Evolutionary conservation across 2,888 invertebrate genomes (phyloP).

Genomic region (Erebia palarica): DNA sequence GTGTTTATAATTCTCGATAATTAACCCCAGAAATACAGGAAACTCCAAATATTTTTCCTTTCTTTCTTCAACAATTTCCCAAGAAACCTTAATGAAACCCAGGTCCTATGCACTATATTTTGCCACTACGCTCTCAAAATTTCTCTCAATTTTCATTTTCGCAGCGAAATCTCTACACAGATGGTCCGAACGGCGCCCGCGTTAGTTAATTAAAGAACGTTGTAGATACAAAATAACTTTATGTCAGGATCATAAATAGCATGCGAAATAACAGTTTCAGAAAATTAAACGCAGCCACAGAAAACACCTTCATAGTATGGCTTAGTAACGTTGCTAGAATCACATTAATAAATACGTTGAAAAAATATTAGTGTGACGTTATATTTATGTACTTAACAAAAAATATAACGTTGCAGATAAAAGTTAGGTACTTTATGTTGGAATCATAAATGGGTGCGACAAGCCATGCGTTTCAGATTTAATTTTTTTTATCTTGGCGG

Average conservation of each 20-base stretch:
- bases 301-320: background rate
- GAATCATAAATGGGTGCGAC: background rate
- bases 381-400: background rate
- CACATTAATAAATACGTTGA: background rate
- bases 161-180: constrained; percentile 34
- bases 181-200: constrained; percentile 32
- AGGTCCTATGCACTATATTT: constrained; percentile 25
- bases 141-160: constrained; percentile 35
- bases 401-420: background rate
- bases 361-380: background rate
- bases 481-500: no score
- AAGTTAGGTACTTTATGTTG: background rate
- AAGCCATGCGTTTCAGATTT: background rate
- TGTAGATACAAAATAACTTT: constrained; percentile 33
- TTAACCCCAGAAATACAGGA: background rate
- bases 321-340: background rate
- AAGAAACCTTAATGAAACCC: constrained; percentile 24
- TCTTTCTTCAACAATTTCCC: constrained; percentile 5
- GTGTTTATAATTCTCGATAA: background rate
- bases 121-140: constrained; percentile 28
- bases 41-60: background rate
- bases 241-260: constrained; percentile 28
- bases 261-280: constrained; percentile 3
- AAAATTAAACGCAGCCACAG: constrained; percentile 20
- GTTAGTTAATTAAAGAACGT: constrained; percentile 39